These are phyloP conservation scores for Scomber colias DNA, from an alignment of 2,113 vertebrate genomes.

Conservation along the genomic window DNA sequence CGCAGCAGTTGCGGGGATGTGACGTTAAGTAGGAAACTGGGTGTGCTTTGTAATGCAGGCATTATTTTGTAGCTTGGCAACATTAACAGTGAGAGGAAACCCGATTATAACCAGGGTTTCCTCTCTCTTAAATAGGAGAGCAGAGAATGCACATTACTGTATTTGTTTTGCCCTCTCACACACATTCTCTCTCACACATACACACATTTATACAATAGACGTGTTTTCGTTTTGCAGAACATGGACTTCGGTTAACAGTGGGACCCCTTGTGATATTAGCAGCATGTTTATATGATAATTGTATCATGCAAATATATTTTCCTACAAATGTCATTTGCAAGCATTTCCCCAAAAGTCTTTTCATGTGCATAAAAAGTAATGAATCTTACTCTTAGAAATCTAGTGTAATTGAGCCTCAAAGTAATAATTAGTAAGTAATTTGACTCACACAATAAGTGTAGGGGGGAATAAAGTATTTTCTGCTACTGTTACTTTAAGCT, in stretches of 20 bases:
- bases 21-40: constrained; percentile 26
- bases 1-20: not conserved
- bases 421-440: too few relatives aligned
- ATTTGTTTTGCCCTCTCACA: not conserved
- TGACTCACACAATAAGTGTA: not conserved
- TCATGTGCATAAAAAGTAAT: too few relatives aligned
- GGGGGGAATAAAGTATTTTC: too few relatives aligned
- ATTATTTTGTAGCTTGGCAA: constrained; percentile 56
- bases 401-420: too few relatives aligned
- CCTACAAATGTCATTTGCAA: too few relatives aligned
- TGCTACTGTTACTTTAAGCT: not conserved
- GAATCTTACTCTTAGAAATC: too few relatives aligned
- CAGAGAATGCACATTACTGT: not conserved
- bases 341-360: too few relatives aligned
- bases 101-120: constrained; percentile 43
- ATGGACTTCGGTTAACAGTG: not conserved
- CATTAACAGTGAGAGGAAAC: constrained; percentile 60
- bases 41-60: constrained; percentile 37
- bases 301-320: too few relatives aligned
- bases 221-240: not conserved
- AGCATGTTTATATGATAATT: too few relatives aligned
- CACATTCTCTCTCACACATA: not conserved
- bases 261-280: not conserved
- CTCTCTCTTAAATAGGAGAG: constrained; percentile 4
- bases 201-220: not conserved